These are phyloP conservation scores for Eupithecia inturbata DNA, from an alignment of 2,888 invertebrate genomes.

Conservation along the genomic window DNA sequence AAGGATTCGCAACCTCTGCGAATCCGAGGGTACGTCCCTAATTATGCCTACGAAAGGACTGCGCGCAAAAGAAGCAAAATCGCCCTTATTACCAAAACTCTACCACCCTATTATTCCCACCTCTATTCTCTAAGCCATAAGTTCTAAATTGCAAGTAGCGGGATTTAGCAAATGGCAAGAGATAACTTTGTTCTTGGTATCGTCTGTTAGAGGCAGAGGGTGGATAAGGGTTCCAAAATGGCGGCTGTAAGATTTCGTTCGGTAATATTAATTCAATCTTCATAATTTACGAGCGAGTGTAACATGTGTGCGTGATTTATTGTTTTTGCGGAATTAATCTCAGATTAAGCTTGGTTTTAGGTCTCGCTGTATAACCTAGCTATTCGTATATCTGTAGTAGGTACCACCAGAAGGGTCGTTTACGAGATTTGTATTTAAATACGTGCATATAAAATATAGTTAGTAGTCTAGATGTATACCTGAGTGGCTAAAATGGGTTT, in stretches of 20 bases:
- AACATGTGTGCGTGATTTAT: conserved; percentile 78
- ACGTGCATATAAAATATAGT: neutral
- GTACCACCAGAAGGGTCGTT: neutral
- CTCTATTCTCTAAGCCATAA: conserved; percentile 44
- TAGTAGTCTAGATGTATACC: neutral
- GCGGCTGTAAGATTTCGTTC: conserved; percentile 81
- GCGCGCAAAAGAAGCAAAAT: conserved; percentile 71
- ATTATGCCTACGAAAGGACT: conserved; percentile 80
- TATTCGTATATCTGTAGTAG: neutral
- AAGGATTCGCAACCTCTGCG: conserved; percentile 15
- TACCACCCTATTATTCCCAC: conserved; percentile 41
- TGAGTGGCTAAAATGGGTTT: neutral
- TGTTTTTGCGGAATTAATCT: conserved; percentile 70
- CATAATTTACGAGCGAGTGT: conserved; percentile 78
- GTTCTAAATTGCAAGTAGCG: conserved; percentile 36
- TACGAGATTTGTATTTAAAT: neutral
- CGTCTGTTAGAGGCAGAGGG: conserved; percentile 77
- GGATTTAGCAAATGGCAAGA: conserved; percentile 42
- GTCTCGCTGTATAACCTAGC: neutral
- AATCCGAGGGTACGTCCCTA: conserved; percentile 73
- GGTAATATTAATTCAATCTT: conserved; percentile 83
- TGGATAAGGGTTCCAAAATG: conserved; percentile 80
- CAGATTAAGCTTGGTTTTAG: conserved; percentile 48
- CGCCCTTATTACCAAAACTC: conserved; percentile 49
- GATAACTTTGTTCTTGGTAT: conserved; percentile 70